Evolutionary conservation across 2,888 invertebrate genomes (phyloP).

Genomic region (Eilema caniola): DNA sequence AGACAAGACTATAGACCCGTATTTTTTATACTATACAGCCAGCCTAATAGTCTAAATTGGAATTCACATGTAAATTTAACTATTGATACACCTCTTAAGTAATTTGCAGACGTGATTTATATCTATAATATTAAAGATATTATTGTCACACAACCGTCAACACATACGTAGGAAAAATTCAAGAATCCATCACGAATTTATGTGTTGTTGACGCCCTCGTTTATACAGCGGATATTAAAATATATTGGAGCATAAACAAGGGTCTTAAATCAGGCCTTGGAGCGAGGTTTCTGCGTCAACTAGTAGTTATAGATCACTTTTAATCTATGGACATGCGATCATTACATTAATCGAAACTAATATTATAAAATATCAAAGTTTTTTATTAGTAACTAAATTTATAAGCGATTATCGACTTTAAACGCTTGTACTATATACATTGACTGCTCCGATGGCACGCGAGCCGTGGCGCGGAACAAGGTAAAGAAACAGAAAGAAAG

Average conservation of each 20-base stretch:
- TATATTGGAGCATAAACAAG: constrained; percentile 41
- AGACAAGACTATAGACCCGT: too few species aligned
- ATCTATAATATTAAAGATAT: constrained; percentile 12
- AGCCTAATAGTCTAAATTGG: too few species aligned
- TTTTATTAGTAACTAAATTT: not conserved
- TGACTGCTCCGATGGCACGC: too few species aligned
- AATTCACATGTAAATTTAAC: not conserved
- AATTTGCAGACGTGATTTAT: not conserved
- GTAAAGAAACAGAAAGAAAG: too few species aligned
- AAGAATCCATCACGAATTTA: constrained; percentile 21
- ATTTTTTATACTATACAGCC: too few species aligned
- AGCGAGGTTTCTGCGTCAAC: constrained; percentile 31
- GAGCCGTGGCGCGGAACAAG: too few species aligned
- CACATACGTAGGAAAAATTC: constrained; percentile 11
- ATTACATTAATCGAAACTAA: not conserved
- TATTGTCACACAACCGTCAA: constrained; percentile 19
- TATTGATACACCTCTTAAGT: not conserved
- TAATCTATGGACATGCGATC: constrained; percentile 22
- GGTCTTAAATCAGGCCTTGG: constrained; percentile 37
- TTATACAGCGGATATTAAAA: constrained; percentile 45
- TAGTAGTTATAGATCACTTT: constrained; percentile 33
- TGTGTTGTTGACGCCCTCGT: constrained; percentile 15
- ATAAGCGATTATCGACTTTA: not conserved
- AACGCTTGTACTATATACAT: not conserved
- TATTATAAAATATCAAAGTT: not conserved